Evolutionary conservation across 2,888 invertebrate species (phyloP), one percentile per base, ranked within the genome.

Genomic region (Macrostomum cliftonense): DNA sequence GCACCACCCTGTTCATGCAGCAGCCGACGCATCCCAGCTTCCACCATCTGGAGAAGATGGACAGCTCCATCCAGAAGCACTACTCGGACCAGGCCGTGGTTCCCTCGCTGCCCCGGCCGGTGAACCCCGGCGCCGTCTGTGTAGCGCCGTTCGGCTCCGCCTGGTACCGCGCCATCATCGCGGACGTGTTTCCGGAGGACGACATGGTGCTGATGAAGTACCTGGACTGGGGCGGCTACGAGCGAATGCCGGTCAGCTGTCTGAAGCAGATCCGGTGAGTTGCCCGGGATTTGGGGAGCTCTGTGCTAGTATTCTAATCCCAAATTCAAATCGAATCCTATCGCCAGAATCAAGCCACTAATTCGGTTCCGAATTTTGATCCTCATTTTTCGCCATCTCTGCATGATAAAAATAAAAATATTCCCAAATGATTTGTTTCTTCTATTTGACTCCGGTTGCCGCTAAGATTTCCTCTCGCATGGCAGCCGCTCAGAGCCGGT

Each of bases 221-320:
- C 67, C 79, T 95, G 46, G 97, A 97, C 74, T 87, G 86, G 62
- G 97, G 97, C 45, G 95, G 95, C 46, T 95, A 83, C 70, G 78
- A 80, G 62, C 77, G 77, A 52, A 77, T 89, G 49, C 78, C 79
- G 59, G 80, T 81, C 58, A 75, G 77, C 50, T 77, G 78, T 57
- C 77, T 95, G 64, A 79, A 85, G 65, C 89, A 93, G 74, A 89
- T 97, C 58, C 78, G 72, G 69, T 69, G 47, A 38, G 37, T 37
- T n/a, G n/a, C n/a, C n/a, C n/a, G n/a, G n/a, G n/a, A n/a, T n/a
- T n/a, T n/a, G n/a, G n/a, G n/a, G n/a, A n/a, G n/a, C n/a, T n/a
- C n/a, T n/a, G n/a, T n/a, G n/a, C n/a, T n/a, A n/a, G n/a, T n/a
- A n/a, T n/a, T n/a, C n/a, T n/a, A n/a, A n/a, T n/a, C n/a, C n/a